phyloP scores from a whole-genome alignment of 2,797 vertebrate species.

The Leptodactylus fallax region DNA sequence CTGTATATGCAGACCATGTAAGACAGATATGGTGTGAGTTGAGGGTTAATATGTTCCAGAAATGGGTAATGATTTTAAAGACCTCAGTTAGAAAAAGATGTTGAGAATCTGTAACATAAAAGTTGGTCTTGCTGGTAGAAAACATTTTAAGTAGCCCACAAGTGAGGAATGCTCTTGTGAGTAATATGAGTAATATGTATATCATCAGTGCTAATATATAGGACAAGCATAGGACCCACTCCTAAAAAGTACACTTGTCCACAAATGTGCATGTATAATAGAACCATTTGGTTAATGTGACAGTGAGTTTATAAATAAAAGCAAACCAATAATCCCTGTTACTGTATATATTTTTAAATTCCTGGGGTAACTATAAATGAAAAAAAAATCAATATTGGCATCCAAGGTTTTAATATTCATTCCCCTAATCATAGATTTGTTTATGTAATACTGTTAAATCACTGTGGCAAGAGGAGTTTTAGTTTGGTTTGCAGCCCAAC shows the following conservation, averaged over 20 bases:
- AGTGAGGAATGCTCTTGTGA: neutral
- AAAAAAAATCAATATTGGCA: neutral
- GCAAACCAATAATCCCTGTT: neutral
- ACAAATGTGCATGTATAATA: neutral
- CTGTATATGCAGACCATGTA: no score
- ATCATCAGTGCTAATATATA: neutral
- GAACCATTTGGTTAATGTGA: neutral
- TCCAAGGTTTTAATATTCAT: constrained; percentile 35
- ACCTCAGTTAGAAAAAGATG: neutral
- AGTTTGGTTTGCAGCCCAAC: constrained; percentile 35
- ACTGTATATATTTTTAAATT: neutral
- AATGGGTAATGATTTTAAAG: neutral
- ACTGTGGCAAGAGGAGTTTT: constrained; percentile 13
- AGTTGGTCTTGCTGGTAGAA: neutral
- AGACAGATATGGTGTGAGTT: no score
- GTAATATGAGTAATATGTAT: neutral
- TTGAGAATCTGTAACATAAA: neutral
- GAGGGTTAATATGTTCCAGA: no score
- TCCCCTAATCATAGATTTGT: constrained; percentile 26
- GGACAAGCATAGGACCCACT: neutral
- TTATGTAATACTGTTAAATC: constrained; percentile 24
- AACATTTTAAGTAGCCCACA: neutral
- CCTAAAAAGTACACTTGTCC: neutral
- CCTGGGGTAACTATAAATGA: neutral
- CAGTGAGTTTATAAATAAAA: neutral